These are phyloP conservation scores for Rhea americana DNA, from an alignment of 2,113 vertebrate genomes.

Conservation along the genomic window DNA sequence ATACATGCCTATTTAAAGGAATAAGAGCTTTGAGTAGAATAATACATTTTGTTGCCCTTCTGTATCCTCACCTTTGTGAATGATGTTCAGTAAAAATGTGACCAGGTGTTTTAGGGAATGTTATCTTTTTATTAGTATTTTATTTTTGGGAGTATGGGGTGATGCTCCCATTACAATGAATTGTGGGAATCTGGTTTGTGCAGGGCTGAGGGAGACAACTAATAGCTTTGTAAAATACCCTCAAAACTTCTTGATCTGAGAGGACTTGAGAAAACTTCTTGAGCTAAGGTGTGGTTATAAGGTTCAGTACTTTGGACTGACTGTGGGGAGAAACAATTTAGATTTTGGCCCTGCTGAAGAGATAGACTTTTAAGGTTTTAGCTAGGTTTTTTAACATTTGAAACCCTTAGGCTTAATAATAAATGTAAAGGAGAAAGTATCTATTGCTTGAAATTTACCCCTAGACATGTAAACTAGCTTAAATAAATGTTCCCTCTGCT, in stretches of 20 bases:
- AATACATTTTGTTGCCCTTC: rapidly evolving
- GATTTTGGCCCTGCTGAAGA: not conserved
- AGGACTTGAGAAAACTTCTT: not conserved
- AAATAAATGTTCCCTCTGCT: not conserved
- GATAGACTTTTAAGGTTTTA: not conserved
- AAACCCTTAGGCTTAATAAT: not conserved
- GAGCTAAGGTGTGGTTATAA: not conserved
- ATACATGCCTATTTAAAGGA: rapidly evolving
- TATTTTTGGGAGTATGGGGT: not conserved
- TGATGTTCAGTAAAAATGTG: not conserved
- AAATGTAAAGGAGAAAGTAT: not conserved
- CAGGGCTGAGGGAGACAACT: not conserved
- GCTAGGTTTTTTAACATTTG: not conserved
- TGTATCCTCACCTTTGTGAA: not conserved
- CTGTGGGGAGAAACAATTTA: not conserved
- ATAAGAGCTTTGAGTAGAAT: not conserved
- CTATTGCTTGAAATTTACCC: not conserved
- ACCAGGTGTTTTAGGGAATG: not conserved
- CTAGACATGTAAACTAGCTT: not conserved
- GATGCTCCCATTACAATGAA: not conserved
- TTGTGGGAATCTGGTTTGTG: not conserved
- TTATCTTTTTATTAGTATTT: not conserved
- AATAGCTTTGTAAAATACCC: rapidly evolving
- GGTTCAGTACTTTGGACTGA: not conserved
- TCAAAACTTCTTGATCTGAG: not conserved